Evolutionary conservation across 2,888 invertebrate genomes (phyloP).

Genomic region (Melangyna quadrimaculata): DNA sequence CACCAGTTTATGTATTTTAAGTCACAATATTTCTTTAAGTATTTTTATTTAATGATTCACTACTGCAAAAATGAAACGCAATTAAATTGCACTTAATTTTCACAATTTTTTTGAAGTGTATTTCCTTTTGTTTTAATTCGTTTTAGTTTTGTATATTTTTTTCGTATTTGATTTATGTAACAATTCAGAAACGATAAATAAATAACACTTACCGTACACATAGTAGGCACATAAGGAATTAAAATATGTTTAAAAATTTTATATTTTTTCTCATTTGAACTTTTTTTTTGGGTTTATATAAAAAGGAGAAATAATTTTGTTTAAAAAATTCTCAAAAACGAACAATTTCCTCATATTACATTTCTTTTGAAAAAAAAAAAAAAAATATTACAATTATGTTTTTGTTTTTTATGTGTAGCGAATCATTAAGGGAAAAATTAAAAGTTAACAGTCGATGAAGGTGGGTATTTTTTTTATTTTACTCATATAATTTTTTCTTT

Average conservation of each 20-base stretch:
- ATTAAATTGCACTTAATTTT: constrained; percentile 70
- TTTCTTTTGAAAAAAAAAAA: constrained; percentile 12
- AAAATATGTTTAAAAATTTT: constrained; percentile 57
- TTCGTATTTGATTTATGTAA: constrained; percentile 39
- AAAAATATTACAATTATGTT: neutral
- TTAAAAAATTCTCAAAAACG: constrained; percentile 27
- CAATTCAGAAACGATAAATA: constrained; percentile 53
- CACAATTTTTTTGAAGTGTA: constrained; percentile 30
- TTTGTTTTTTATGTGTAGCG: constrained; percentile 51
- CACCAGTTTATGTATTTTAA: constrained; percentile 40
- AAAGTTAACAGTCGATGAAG: constrained; percentile 31
- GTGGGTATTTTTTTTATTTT: constrained; percentile 42
- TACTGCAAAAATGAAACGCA: constrained; percentile 72
- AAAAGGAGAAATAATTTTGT: constrained; percentile 24
- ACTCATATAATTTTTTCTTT: constrained; percentile 5
- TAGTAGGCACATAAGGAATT: constrained; percentile 72
- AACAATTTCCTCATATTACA: constrained; percentile 32
- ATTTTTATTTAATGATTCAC: constrained; percentile 65
- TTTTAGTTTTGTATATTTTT: constrained; percentile 25
- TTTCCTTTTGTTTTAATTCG: constrained; percentile 15
- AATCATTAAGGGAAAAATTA: constrained; percentile 61
- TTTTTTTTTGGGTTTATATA: constrained; percentile 32
- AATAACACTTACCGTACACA: constrained; percentile 70
- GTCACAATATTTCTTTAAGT: constrained; percentile 27
- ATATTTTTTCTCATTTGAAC: constrained; percentile 55